Conservation (phyloP, 2,888 invertebrate species). For the Pandemis cinnamomeana region DNA sequence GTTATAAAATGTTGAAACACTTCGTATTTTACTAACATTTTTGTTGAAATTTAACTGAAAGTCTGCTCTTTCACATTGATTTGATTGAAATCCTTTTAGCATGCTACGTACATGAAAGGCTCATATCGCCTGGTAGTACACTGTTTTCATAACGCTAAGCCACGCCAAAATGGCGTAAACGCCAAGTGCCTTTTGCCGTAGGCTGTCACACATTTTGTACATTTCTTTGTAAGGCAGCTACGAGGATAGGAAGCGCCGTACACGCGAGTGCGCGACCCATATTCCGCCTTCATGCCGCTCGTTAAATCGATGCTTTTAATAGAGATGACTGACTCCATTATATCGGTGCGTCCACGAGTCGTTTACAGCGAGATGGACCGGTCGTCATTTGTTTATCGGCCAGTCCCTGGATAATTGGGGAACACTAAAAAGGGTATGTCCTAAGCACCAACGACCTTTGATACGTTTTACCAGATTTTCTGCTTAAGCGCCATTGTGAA, state of each 20-base stretch:
- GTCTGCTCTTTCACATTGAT: background rate
- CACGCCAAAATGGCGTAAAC: slow-evolving; percentile 8
- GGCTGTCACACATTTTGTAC: slow-evolving; percentile 61
- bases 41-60: background rate
- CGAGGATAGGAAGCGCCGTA: slow-evolving; percentile 44
- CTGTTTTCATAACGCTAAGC: slow-evolving; percentile 2
- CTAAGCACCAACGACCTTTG: background rate
- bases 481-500: no score
- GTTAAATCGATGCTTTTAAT: slow-evolving; percentile 80
- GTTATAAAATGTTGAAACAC: no score
- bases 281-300: slow-evolving; percentile 64
- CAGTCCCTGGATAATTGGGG: background rate
- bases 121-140: background rate
- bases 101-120: background rate
- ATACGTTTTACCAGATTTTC: no score
- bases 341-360: slow-evolving; percentile 54
- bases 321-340: slow-evolving; percentile 74
- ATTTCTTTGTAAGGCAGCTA: slow-evolving; percentile 47
- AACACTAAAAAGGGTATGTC: background rate
- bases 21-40: no score
- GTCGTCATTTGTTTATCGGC: slow-evolving; percentile 12
- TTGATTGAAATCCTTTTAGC: background rate
- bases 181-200: slow-evolving; percentile 71
- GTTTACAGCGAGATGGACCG: background rate
- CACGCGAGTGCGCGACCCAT: slow-evolving; percentile 53